Base-by-base conservation (phyloP, 1,140 invertebrate genomes). In the Drosophila bocki region DNA sequence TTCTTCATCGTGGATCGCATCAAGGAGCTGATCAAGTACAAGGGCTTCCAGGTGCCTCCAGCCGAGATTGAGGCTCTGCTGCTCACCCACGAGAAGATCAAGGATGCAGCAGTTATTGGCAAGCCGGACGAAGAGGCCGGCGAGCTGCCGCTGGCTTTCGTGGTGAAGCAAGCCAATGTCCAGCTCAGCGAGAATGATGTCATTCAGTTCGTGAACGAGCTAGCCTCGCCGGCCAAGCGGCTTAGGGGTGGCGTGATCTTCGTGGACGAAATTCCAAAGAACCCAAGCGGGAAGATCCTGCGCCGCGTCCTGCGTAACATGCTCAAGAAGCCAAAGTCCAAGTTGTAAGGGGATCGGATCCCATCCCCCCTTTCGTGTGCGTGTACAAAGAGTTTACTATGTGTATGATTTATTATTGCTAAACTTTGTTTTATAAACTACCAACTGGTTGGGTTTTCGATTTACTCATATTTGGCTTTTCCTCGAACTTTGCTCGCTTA, bases 21-120 rank as follows among this genome's bases (percentile, higher is more conserved):
- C 0, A 97, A 97, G 90, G 96, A 97, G 83, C 92, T 97, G 4
- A 97, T 97, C 56, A 97, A 97, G 87, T 96, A 96, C 82, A 96
- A 97, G 93, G 96, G 95, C 42, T 95, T 95, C 80, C 96, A 97
- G 94, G 96, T 98, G 1, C 94, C 96, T 1, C 97, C 97, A 67
- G 96, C 96, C 4, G 96, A 97, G 93, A 93, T 98, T 68, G 97
- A 98, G 93, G 95, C 95, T 45, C 71, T 97, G 17, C 92, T 98
- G 15, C 86, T 96, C 3, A 94, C 94, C 39, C 94, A 97, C 91
- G 94, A 95, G 7, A 93, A 93, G 56, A 94, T 98, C 41, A 93
- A 93, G 61, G 97, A 97, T 90, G 96, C 94, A 6, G 96, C 95
- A 32, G 97, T 98, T 0, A 94, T 97, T 74, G 97, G 97, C 2